Percentiles rank a stretch among this genome's conserved stretches.
These are phyloP conservation scores for Urocitellus parryii DNA, from an alignment of 2,113 vertebrate species.

Conservation along the genomic window DNA sequence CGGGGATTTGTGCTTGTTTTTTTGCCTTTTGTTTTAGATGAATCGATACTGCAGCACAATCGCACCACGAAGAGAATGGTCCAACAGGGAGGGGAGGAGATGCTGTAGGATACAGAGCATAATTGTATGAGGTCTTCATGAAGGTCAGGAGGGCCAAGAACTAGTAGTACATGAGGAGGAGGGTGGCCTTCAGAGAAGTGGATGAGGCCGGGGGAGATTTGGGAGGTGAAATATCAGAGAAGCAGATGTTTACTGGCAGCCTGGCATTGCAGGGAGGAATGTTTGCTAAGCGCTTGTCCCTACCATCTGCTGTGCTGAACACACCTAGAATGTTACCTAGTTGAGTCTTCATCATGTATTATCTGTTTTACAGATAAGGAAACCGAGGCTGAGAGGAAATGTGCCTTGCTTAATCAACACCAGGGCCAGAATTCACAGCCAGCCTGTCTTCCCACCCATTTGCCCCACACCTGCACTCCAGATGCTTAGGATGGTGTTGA, in stretches of 20 bases:
- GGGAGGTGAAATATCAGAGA: not conserved
- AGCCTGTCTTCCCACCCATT: not conserved
- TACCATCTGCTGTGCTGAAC: not conserved
- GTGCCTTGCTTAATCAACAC: not conserved
- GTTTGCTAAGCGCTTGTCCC: not conserved
- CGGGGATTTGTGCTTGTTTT: not conserved
- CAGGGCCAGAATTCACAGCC: not conserved
- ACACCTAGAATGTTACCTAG: not conserved
- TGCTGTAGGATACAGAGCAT: not conserved
- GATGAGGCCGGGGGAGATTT: not conserved
- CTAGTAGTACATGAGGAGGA: not conserved
- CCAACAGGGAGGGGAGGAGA: not conserved
- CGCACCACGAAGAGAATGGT: not conserved
- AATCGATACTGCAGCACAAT: not conserved
- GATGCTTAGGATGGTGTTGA: not conserved
- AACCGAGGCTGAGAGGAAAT: constrained; percentile 36
- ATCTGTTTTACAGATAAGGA: constrained; percentile 45
- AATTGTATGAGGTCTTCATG: not conserved
- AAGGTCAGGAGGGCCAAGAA: not conserved
- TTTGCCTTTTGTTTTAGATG: not conserved
- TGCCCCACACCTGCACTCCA: constrained; percentile 1
- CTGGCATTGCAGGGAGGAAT: not conserved
- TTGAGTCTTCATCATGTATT: not conserved
- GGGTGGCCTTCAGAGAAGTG: not conserved
- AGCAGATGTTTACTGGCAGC: not conserved